Evolutionary conservation across 2,888 invertebrate genomes (phyloP), one percentile per base, ranked within the genome.

Genomic region (Gibbula magus): DNA sequence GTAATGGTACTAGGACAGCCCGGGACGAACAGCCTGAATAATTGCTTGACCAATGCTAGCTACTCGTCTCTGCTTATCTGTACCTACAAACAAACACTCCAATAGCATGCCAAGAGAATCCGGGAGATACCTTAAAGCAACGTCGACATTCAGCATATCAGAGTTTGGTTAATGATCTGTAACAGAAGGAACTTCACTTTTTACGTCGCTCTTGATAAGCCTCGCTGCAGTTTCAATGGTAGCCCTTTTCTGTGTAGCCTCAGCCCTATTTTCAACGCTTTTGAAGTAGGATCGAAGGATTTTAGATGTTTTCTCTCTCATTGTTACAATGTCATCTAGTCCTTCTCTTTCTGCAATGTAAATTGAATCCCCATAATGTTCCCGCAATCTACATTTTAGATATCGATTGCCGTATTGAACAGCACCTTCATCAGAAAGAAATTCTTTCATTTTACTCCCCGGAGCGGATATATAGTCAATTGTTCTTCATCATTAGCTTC

Each of bases 171-270:
- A 87, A 10, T 18, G 10, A 16, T 78, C 77, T 74, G 79, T 85
- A 10, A 74, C 45, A 20, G 25, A 0, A 10, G 29, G 22, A 16
- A 8, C 32, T 3, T 86, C 32, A 29, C 45, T 22, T 78, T 84
- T 86, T 20, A 87, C 86, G 61, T 88, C 88, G 81, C 54, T 67
- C 75, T 80, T 81, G 10, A 87, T 79, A 2, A 88, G 77, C 76
- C 84, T 85, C 45, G 87, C 87, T 32, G 86, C 87, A 39, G 79
- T 73, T 81, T 79, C 54, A 13, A 87, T 83, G 16, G 86, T 74
- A 35, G 74, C 52, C 45, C 18, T 74, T 61, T 84, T 81, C 45
- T 84, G 73, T 18, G 45, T 51, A 61, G 80, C 77, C n/a, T 81
- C 66, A 20, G 81, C 79, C 25, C 82, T 75, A 16, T 25, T n/a